A percentile compares a stretch with the other conserved stretches of the same genome.
phyloP scores from a whole-genome alignment of 1,140 invertebrate genomes.

The Pogonomyrmex barbatus region DNA sequence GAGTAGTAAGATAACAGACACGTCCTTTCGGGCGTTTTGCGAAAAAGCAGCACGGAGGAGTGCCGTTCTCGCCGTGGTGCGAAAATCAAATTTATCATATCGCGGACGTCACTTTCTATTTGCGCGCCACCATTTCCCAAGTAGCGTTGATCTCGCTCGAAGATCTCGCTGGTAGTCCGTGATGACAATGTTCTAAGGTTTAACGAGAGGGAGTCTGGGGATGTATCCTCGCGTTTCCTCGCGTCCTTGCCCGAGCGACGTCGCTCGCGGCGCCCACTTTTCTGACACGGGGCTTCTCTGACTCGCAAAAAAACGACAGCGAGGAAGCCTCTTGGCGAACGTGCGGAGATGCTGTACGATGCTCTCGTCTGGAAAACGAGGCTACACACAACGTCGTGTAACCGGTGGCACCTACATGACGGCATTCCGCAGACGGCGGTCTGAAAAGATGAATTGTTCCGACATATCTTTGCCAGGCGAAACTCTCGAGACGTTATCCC shows the following conservation, averaged over 20 bases:
- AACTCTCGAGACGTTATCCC: background rate
- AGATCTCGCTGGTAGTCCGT: background rate
- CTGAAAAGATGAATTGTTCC: background rate
- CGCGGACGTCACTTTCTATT: background rate
- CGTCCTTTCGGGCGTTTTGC: background rate
- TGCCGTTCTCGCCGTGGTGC: background rate
- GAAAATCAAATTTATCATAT: background rate
- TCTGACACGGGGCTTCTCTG: slow-evolving; percentile 17
- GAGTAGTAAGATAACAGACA: background rate
- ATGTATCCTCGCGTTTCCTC: background rate
- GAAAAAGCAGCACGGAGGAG: too few relatives aligned
- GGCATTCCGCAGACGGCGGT: background rate
- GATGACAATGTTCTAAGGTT: background rate
- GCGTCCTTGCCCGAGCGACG: slow-evolving; percentile 11
- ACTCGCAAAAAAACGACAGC: background rate
- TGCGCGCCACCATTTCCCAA: background rate
- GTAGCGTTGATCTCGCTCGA: background rate
- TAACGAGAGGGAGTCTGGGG: slow-evolving; percentile 39
- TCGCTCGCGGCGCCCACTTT: slow-evolving; percentile 20
- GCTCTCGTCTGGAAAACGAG: slow-evolving; percentile 77
- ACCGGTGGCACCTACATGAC: slow-evolving; percentile 7
- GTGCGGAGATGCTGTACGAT: slow-evolving; percentile 54
- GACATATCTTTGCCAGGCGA: background rate
- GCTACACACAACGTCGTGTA: slow-evolving; percentile 69
- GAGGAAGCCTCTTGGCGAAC: background rate